Conservation (phyloP, 2,113 vertebrate genomes). For the Triplophysa tibetana region DNA sequence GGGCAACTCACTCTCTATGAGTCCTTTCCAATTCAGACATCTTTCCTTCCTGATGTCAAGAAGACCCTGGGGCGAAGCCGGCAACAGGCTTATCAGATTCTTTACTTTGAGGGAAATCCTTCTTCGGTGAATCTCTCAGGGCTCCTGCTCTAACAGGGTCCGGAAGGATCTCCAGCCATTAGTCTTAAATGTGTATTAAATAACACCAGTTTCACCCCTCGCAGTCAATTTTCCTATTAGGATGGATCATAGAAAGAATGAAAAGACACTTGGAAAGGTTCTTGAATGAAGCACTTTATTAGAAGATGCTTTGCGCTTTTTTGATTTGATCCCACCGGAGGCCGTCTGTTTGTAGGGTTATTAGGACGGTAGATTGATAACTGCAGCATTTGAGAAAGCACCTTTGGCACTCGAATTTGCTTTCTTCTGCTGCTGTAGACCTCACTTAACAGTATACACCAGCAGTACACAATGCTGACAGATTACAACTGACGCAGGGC, state of each 20-base stretch:
- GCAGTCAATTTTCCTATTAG: background rate
- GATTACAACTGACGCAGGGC: conserved; percentile 32
- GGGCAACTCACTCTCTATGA: background rate
- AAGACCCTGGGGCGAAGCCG: background rate
- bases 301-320: conserved; percentile 37
- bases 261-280: conserved; percentile 12
- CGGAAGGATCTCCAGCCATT: background rate
- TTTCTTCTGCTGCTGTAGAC: background rate
- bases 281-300: conserved; percentile 46
- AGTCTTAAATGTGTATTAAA: background rate
- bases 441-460: conserved; percentile 15
- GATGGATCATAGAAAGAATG: background rate
- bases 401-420: background rate
- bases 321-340: conserved; percentile 36
- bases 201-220: background rate
- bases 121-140: too few relatives aligned
- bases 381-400: conserved; percentile 24
- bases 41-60: background rate
- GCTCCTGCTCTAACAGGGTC: background rate
- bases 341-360: conserved; percentile 45
- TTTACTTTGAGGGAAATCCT: background rate
- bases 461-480: conserved; percentile 31
- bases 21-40: background rate
- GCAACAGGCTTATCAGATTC: background rate
- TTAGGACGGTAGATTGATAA: conserved; percentile 46